phyloP scores from a whole-genome alignment of 2,113 vertebrate species.

The Crypturellus undulatus region DNA sequence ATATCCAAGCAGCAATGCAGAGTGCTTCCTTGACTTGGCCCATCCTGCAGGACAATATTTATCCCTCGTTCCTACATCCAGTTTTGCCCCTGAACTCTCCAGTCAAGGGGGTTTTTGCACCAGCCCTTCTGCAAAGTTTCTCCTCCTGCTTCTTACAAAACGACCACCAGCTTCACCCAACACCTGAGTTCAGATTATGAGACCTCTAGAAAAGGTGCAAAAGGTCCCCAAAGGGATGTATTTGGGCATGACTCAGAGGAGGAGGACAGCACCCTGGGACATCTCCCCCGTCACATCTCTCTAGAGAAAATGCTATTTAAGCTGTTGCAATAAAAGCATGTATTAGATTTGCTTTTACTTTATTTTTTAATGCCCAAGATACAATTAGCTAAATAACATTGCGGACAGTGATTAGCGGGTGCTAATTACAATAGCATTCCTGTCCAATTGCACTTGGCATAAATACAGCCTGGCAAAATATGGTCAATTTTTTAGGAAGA shows the following conservation, averaged over 20 bases:
- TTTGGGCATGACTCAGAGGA: background rate
- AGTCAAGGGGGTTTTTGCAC: background rate
- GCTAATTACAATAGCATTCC: constrained; percentile 59
- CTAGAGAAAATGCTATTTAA: background rate
- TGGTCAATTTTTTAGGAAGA: background rate
- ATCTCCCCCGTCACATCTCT: background rate
- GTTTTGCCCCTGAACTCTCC: background rate
- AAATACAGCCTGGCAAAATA: constrained; percentile 4
- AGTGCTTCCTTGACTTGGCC: background rate
- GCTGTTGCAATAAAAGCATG: background rate
- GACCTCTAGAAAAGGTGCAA: background rate
- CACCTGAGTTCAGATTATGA: background rate
- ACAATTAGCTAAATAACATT: constrained; percentile 29
- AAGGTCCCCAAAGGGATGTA: background rate
- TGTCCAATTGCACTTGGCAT: constrained; percentile 46
- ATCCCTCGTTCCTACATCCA: background rate
- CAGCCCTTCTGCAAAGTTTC: background rate
- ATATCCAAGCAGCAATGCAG: background rate
- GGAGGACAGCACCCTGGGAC: accelerated
- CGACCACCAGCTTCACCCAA: background rate
- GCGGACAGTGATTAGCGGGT: constrained; percentile 40
- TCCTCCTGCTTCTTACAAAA: background rate
- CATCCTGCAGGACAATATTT: background rate
- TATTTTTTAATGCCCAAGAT: constrained; percentile 4
- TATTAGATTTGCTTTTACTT: background rate